Evolutionary conservation across 2,888 invertebrate genomes (phyloP).

Genomic region (Bellardia pandia): DNA sequence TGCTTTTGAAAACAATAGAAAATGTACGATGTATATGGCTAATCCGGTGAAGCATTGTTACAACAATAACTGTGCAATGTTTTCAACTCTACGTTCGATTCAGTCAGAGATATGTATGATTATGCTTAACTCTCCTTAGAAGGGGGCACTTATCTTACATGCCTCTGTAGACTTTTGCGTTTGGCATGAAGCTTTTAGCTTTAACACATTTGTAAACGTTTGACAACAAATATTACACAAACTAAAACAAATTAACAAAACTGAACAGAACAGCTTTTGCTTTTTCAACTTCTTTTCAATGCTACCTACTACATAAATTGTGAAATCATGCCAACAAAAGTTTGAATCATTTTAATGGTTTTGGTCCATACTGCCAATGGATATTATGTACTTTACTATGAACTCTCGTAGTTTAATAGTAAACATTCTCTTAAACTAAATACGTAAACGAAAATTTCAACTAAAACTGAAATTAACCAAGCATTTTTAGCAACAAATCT

Average conservation of each 20-base stretch:
- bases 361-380: slow-evolving; percentile 84
- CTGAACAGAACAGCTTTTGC: slow-evolving; percentile 20
- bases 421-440: slow-evolving; percentile 51
- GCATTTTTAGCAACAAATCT: slow-evolving; percentile 48
- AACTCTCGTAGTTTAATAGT: slow-evolving; percentile 77
- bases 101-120: slow-evolving; percentile 82
- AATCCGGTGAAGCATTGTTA: slow-evolving; percentile 39
- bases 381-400: slow-evolving; percentile 84
- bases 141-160: slow-evolving; percentile 78
- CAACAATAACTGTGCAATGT: slow-evolving; percentile 43
- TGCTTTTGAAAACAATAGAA: slow-evolving; percentile 36
- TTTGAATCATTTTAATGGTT: slow-evolving; percentile 84
- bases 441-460: slow-evolving; percentile 28
- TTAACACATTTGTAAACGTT: slow-evolving; percentile 59
- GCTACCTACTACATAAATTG: background rate
- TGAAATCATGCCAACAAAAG: slow-evolving; percentile 70
- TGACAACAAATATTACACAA: background rate
- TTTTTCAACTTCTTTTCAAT: background rate
- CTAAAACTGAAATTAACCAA: slow-evolving; percentile 16
- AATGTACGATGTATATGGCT: slow-evolving; percentile 65
- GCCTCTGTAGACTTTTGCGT: slow-evolving; percentile 82
- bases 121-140: slow-evolving; percentile 69
- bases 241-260: background rate
- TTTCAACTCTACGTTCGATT: slow-evolving; percentile 76
- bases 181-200: slow-evolving; percentile 74